Conservation (phyloP, 2,888 invertebrate genomes). For the Luperina nickerlii region DNA sequence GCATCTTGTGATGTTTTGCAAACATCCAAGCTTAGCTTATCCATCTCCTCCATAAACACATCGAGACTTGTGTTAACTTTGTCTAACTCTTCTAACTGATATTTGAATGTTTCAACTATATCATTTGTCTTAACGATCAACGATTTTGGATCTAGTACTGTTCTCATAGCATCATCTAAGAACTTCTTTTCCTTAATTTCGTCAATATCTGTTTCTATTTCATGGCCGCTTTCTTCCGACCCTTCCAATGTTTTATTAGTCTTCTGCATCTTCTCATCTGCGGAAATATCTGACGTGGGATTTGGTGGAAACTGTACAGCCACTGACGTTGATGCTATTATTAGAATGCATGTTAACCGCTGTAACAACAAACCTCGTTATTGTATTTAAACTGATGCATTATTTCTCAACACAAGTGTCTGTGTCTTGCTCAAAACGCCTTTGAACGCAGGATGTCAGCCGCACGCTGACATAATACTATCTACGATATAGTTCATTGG, state of each 20-base stretch:
- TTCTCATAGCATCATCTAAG: slow-evolving; percentile 84
- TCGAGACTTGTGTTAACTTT: slow-evolving; percentile 80
- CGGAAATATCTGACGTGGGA: slow-evolving; percentile 85
- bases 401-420: slow-evolving; percentile 52
- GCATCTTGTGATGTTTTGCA: slow-evolving; percentile 86
- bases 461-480: slow-evolving; percentile 22
- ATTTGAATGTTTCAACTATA: slow-evolving; percentile 78
- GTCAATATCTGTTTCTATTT: slow-evolving; percentile 82
- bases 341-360: slow-evolving; percentile 74
- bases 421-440: slow-evolving; percentile 44
- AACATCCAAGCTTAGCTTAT: slow-evolving; percentile 84
- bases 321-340: slow-evolving; percentile 70
- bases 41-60: slow-evolving; percentile 85
- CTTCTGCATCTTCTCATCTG: slow-evolving; percentile 80
- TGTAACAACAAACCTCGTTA: slow-evolving; percentile 69
- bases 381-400: slow-evolving; percentile 36
- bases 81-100: slow-evolving; percentile 79
- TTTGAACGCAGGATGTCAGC: slow-evolving; percentile 47
- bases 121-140: slow-evolving; percentile 76
- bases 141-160: slow-evolving; percentile 81
- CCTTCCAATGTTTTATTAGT: slow-evolving; percentile 80
- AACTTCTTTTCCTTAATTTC: slow-evolving; percentile 83
- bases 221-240: slow-evolving; percentile 85
- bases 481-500: slow-evolving; percentile 19
- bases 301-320: slow-evolving; percentile 80